Percentiles rank a stretch among this genome's conserved stretches.
Conservation (phyloP, 2,113 vertebrate species). For the Amazona vittata region DNA sequence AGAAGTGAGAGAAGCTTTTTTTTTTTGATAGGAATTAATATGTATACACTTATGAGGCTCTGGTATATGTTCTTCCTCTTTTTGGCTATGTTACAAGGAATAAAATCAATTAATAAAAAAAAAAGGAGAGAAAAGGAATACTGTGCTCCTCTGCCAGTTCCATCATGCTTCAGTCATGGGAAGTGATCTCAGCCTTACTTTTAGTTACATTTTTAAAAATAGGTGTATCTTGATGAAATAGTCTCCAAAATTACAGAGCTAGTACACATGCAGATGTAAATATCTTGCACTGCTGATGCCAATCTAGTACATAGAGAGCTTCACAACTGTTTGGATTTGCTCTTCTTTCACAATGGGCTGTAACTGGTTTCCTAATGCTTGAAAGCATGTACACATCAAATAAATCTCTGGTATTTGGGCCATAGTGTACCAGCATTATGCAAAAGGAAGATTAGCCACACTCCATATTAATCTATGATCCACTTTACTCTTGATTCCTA, state of each 20-base stretch:
- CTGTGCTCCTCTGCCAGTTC: not conserved
- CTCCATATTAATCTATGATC: slow-evolving; percentile 26
- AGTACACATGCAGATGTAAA: not conserved
- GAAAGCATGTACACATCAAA: slow-evolving; percentile 67
- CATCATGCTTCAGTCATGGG: not conserved
- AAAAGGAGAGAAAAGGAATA: not conserved
- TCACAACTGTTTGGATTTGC: not conserved
- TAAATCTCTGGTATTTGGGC: slow-evolving; percentile 69
- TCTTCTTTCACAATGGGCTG: slow-evolving; percentile 68
- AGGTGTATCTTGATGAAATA: not conserved
- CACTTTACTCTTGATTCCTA: slow-evolving; percentile 55
- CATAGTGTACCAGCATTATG: slow-evolving; percentile 65
- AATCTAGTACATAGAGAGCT: not conserved
- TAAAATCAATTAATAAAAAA: not conserved
- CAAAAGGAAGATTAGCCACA: slow-evolving; percentile 59
- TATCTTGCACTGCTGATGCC: not conserved
- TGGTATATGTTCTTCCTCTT: not conserved
- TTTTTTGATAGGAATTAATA: not conserved
- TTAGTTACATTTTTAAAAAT: not conserved
- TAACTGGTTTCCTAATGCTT: slow-evolving; percentile 63
- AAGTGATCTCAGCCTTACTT: not conserved
- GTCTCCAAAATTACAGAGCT: not conserved
- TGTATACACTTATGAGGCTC: not conserved
- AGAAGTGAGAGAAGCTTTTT: not conserved
- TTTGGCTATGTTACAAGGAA: not conserved